Conservation (phyloP, 2,113 vertebrate species). For the Chascanopsetta lugubris region DNA sequence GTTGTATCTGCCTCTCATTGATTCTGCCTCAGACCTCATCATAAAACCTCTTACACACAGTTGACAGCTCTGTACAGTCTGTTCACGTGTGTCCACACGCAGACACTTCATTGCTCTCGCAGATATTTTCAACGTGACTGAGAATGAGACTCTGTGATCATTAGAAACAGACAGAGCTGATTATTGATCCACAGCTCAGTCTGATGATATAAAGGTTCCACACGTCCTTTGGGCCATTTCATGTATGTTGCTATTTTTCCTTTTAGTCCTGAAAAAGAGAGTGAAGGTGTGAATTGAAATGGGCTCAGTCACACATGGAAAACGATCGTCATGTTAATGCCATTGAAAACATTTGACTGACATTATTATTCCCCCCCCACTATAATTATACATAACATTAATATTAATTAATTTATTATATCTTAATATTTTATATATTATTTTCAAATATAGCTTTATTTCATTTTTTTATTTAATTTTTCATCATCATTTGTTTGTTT, state of each 20-base stretch:
- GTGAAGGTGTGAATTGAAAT: not conserved
- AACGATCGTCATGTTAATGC: not conserved
- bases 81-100: not conserved
- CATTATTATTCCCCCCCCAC: too few species aligned
- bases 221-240: not conserved
- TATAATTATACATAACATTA: too few species aligned
- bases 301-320: not conserved
- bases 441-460: too few species aligned
- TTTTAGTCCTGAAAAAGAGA: not conserved
- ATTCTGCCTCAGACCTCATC: slow-evolving; percentile 5
- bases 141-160: not conserved
- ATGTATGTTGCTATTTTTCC: not conserved
- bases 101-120: not conserved
- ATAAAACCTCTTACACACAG: slow-evolving; percentile 12
- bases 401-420: too few species aligned
- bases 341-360: slow-evolving; percentile 7
- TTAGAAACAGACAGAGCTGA: not conserved
- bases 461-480: too few species aligned
- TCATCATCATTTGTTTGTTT: too few species aligned
- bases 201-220: not conserved
- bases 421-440: too few species aligned
- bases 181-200: not conserved
- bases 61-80: not conserved
- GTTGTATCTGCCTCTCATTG: slow-evolving; percentile 2
- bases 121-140: not conserved